Conservation (phyloP, 1,140 invertebrate species). For the Tenebrio molitor region DNA sequence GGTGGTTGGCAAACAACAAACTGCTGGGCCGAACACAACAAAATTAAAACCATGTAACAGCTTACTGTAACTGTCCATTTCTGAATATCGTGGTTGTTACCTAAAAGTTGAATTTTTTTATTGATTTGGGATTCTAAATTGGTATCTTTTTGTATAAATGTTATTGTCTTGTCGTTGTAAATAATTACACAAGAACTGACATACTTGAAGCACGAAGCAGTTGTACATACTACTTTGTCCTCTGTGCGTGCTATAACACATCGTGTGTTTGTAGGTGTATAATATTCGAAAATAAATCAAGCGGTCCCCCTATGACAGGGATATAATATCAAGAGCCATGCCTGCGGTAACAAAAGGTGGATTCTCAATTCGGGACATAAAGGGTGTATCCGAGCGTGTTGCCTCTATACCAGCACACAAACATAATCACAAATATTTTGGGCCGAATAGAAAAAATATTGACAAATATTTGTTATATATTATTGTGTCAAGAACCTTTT, state of each 20-base stretch:
- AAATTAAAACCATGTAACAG: too few relatives aligned
- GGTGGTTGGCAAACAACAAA: neutral
- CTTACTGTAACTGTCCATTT: too few relatives aligned
- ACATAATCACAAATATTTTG: conserved; percentile 6
- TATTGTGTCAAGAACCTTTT: too few relatives aligned
- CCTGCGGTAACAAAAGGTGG: conserved; percentile 30
- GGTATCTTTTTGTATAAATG: too few relatives aligned
- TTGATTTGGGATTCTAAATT: too few relatives aligned
- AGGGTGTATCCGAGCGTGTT: conserved; percentile 22
- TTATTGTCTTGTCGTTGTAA: too few relatives aligned
- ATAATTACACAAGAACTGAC: too few relatives aligned
- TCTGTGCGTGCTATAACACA: neutral
- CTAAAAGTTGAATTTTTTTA: too few relatives aligned
- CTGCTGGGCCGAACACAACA: neutral
- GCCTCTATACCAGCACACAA: conserved; percentile 1
- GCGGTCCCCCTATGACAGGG: conserved; percentile 18
- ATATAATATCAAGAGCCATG: conserved; percentile 19
- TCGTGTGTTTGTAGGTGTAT: neutral
- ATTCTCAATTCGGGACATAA: conserved; percentile 27
- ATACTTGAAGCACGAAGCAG: too few relatives aligned
- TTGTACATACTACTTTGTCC: neutral
- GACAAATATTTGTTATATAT: neutral
- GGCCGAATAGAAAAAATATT: neutral
- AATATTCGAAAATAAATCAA: conserved; percentile 33
- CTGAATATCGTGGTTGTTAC: too few relatives aligned